Percentiles rank a stretch among this genome's conserved stretches.
Evolutionary conservation across 1,140 invertebrate genomes (phyloP).

Genomic region (Dufourea novaeangliae): DNA sequence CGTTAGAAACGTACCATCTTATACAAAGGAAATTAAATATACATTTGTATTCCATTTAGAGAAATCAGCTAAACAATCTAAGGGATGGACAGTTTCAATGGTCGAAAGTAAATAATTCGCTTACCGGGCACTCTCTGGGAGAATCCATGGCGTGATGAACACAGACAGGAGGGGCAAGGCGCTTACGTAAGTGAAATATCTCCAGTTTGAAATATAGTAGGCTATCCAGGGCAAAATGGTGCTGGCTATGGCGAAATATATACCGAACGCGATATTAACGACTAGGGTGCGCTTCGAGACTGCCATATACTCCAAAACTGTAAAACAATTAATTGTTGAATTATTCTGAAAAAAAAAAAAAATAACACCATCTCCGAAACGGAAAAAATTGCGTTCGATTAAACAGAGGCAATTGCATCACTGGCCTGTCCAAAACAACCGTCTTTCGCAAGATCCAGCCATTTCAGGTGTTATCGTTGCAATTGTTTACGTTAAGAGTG

Average conservation of each 20-base stretch:
- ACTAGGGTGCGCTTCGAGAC: constrained; percentile 75
- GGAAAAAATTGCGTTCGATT: no score
- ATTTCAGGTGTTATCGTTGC: no score
- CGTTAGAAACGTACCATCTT: constrained; percentile 78
- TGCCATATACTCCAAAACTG: constrained; percentile 79
- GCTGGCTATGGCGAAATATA: constrained; percentile 75
- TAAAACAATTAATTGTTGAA: not conserved
- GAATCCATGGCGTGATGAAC: constrained; percentile 78
- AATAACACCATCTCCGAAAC: not conserved
- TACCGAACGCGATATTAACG: constrained; percentile 77
- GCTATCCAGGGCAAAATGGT: constrained; percentile 78
- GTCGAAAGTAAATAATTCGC: not conserved
- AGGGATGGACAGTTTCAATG: not conserved
- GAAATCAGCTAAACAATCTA: not conserved
- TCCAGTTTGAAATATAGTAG: constrained; percentile 78
- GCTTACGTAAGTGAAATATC: constrained; percentile 72
- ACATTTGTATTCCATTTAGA: not conserved
- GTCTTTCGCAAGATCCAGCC: no score
- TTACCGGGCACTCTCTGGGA: constrained; percentile 79
- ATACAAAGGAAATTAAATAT: not conserved
- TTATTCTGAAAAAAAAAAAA: not conserved
- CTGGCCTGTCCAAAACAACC: no score
- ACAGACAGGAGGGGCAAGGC: constrained; percentile 72
- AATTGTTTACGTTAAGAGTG: not conserved
- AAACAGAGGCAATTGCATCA: no score